phyloP scores from a whole-genome alignment of 2,113 vertebrate species.

The Corythoichthys intestinalis region DNA sequence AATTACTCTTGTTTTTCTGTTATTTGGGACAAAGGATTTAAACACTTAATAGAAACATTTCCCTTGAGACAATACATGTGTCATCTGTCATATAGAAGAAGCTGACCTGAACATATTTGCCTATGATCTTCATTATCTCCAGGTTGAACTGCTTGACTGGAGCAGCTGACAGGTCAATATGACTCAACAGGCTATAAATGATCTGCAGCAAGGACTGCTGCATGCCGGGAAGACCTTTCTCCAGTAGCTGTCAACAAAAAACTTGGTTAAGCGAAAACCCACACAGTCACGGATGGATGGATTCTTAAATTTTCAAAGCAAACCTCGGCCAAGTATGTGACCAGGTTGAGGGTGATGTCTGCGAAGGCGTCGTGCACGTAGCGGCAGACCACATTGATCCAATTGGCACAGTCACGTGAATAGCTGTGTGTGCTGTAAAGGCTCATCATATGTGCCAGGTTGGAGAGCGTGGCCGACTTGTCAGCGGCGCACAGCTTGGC shows the following conservation, averaged over 20 bases:
- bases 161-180: conserved; percentile 90
- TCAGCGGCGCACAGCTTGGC: conserved; percentile 94
- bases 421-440: conserved; percentile 96
- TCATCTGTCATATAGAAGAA: background rate
- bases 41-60: background rate
- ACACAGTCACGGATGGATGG: background rate
- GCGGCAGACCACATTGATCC: conserved; percentile 97
- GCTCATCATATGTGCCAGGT: conserved; percentile 98
- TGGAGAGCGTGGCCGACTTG: conserved; percentile 88
- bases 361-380: conserved; percentile 96
- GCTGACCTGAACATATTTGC: conserved; percentile 97
- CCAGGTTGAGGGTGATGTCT: conserved; percentile 87
- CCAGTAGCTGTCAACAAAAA: conserved; percentile 77
- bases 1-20: too few relatives aligned
- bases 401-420: conserved; percentile 93
- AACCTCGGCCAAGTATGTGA: conserved; percentile 97
- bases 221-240: conserved; percentile 94
- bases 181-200: conserved; percentile 92
- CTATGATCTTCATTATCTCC: conserved; percentile 97
- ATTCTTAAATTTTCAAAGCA: background rate
- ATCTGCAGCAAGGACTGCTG: conserved; percentile 95
- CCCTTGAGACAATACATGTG: background rate
- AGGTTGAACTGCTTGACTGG: conserved; percentile 97
- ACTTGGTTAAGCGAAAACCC: background rate
- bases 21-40: too few relatives aligned